Evolutionary conservation across 2,888 invertebrate genomes (phyloP).

Genomic region (Pollenia amentaria): DNA sequence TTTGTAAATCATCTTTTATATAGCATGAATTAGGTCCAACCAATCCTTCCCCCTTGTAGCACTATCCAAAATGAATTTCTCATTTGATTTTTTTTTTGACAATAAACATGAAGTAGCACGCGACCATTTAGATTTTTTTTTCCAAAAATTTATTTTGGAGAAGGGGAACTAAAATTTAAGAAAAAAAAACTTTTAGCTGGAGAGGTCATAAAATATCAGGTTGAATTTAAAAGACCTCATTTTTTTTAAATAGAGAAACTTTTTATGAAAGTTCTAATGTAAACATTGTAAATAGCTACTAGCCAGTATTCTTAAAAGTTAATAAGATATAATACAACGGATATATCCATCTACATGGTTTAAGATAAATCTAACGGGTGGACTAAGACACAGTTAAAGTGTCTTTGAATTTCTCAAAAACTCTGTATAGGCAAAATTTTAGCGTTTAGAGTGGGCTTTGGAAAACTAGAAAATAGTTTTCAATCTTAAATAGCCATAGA

Average conservation of each 20-base stretch:
- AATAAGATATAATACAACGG: too few species aligned
- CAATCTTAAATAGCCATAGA: too few species aligned
- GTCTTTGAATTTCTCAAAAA: too few species aligned
- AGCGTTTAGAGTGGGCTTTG: too few species aligned
- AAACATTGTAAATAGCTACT: background rate
- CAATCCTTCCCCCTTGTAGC: background rate
- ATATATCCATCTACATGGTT: too few species aligned
- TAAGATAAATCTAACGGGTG: too few species aligned
- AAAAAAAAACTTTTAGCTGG: background rate
- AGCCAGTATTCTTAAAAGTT: too few species aligned
- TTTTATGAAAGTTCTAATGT: background rate
- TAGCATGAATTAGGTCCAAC: slow-evolving; percentile 48
- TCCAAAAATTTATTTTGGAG: background rate
- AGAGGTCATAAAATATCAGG: slow-evolving; percentile 41
- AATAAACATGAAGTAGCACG: slow-evolving; percentile 71
- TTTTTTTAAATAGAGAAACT: slow-evolving; percentile 45
- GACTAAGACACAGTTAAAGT: too few species aligned
- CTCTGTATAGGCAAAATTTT: too few species aligned
- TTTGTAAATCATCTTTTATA: slow-evolving; percentile 67
- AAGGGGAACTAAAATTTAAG: background rate
- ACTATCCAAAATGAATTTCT: slow-evolving; percentile 28
- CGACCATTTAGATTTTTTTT: slow-evolving; percentile 67
- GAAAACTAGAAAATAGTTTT: too few species aligned
- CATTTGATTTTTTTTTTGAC: slow-evolving; percentile 53
- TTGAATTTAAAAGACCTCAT: slow-evolving; percentile 54